phyloP scores from a whole-genome alignment of 1,140 invertebrate species.

The Meloidogyne hapla region DNA sequence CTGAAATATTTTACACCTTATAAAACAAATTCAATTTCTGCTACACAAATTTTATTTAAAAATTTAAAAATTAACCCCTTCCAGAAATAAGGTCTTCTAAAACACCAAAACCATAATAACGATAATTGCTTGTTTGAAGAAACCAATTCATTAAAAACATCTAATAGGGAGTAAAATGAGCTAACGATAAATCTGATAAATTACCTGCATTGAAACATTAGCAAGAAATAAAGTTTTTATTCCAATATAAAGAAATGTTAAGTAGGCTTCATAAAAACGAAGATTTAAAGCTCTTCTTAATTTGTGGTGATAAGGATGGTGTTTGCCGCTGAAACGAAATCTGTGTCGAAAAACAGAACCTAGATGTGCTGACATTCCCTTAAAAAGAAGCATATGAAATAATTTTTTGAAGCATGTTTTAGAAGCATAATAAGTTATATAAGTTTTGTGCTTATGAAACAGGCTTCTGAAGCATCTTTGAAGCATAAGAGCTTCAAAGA shows the following conservation, averaged over 20 bases:
- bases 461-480: too few species aligned
- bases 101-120: constrained; percentile 62
- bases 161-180: constrained; percentile 30
- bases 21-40: not conserved
- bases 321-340: constrained; percentile 44
- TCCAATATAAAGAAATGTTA: constrained; percentile 59
- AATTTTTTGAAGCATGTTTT: too few species aligned
- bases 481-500: too few species aligned
- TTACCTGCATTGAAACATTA: constrained; percentile 59
- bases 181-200: not conserved
- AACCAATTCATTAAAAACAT: constrained; percentile 68
- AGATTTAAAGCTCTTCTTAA: constrained; percentile 56
- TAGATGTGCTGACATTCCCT: constrained; percentile 56
- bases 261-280: constrained; percentile 62
- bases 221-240: constrained; percentile 59
- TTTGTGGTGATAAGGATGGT: constrained; percentile 53
- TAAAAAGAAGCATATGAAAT: not conserved
- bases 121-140: constrained; percentile 66
- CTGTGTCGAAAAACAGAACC: constrained; percentile 60
- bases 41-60: not conserved
- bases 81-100: constrained; percentile 55
- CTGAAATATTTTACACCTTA: not conserved
- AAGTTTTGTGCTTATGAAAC: too few species aligned
- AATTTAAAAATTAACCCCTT: constrained; percentile 39
- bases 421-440: too few species aligned